Evolutionary conservation across 92 coral and sea anemone genomes (phyloP).

Genomic region (Nematostella vectensis): DNA sequence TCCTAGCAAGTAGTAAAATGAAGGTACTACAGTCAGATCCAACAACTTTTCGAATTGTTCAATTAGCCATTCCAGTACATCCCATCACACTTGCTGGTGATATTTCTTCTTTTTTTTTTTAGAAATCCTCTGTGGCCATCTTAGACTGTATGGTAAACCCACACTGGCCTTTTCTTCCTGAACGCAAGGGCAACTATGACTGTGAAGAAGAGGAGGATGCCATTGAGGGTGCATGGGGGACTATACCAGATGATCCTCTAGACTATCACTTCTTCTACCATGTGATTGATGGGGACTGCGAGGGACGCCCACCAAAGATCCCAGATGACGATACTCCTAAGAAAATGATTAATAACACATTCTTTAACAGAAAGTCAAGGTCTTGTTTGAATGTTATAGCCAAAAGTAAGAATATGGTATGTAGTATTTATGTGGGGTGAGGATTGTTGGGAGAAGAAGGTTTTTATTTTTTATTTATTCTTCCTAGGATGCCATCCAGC

Average conservation of each 20-base stretch:
- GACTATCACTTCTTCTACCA: conserved; percentile 79
- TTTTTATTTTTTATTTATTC: background rate
- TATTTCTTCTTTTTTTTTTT: too few relatives aligned
- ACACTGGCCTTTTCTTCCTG: conserved; percentile 84
- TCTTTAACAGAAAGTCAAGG: conserved; percentile 38
- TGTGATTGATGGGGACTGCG: conserved; percentile 59
- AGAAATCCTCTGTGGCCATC: conserved; percentile 67
- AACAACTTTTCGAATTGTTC: too few relatives aligned
- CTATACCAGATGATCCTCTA: conserved; percentile 67
- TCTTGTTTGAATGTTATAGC: conserved; percentile 74
- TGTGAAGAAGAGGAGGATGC: conserved; percentile 46
- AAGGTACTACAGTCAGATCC: too few relatives aligned
- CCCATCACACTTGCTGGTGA: too few relatives aligned
- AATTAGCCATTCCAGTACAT: too few relatives aligned
- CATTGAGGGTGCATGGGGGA: conserved; percentile 66
- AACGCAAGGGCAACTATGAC: conserved; percentile 45
- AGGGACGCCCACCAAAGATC: conserved; percentile 68
- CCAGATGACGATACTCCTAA: conserved; percentile 17
- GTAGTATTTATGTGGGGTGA: background rate
- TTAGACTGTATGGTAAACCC: conserved; percentile 79
- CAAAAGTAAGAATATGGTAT: conserved; percentile 60
- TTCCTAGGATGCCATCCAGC: conserved; percentile 63
- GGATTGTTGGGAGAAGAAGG: background rate
- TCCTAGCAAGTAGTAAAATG: conserved; percentile 57
- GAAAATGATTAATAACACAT: conserved; percentile 21